Evolutionary conservation across 2,888 invertebrate genomes (phyloP).

Genomic region (Cataglyphis cursor): DNA sequence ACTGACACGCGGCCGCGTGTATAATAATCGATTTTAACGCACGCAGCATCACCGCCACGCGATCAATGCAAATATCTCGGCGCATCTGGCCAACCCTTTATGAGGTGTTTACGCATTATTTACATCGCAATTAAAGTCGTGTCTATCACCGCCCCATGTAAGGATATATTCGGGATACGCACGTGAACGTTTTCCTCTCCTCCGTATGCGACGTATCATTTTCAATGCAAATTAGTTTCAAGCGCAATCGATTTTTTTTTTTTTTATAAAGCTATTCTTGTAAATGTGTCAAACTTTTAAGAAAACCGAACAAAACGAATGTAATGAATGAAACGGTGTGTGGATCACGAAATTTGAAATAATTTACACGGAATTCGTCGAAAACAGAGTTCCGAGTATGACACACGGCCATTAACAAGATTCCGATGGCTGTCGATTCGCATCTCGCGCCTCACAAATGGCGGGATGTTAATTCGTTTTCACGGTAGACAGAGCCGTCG

Average conservation of each 20-base stretch:
- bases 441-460: slow-evolving; percentile 61
- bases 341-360: slow-evolving; percentile 7
- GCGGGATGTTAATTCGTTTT: slow-evolving; percentile 77
- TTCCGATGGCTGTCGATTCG: slow-evolving; percentile 53
- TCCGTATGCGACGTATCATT: neutral
- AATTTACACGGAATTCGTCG: slow-evolving; percentile 6
- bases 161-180: neutral
- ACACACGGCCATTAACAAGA: slow-evolving; percentile 34
- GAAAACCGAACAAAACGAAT: neutral
- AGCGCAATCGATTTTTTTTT: neutral
- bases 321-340: neutral
- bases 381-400: slow-evolving; percentile 21
- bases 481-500: slow-evolving; percentile 68
- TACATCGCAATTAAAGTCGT: slow-evolving; percentile 39
- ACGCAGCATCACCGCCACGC: slow-evolving; percentile 24
- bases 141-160: slow-evolving; percentile 11
- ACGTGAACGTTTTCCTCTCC: neutral
- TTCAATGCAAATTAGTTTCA: neutral
- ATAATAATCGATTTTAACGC: slow-evolving; percentile 61
- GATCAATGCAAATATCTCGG: slow-evolving; percentile 19
- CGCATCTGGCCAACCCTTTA: neutral
- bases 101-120: slow-evolving; percentile 38
- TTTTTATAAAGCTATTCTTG: slow-evolving; percentile 7
- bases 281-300: neutral
- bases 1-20: slow-evolving; percentile 49